Evolutionary conservation across 2,888 invertebrate species (phyloP), one percentile per base, ranked within the genome.

Genomic region (Blera fallax): DNA sequence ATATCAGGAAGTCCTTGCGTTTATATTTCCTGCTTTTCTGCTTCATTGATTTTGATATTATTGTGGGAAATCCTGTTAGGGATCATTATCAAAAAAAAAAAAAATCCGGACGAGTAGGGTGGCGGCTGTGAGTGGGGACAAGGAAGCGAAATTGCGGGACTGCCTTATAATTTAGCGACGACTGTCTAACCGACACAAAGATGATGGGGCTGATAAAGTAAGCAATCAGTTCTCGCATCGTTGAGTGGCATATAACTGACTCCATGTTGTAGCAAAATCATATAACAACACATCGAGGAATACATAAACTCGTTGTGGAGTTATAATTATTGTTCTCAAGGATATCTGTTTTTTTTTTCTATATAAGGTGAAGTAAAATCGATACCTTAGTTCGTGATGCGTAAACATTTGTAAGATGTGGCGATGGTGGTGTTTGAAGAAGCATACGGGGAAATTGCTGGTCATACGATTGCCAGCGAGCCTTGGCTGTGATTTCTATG

Each of bases 1-100:
- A 67, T 65, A 78, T 83, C 83, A 73, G 83, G 78, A 78, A 78
- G 62, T 83, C 45, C 78, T 78, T 78, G 82, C 65, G 78, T 73
- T 83, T 83, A 72, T 83, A 72, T 83, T 78, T 83, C 82, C 83
- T 83, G 77, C 78, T 73, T 78, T 83, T 78, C 72, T 62, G 54
- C 78, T 78, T 83, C 78, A 83, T 78, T 60, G 72, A 54, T 29
- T 83, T 73, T 78, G 78, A 67, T 83, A 83, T 72, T 78, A 73
- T 73, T 83, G 83, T 62, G 52, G 78, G 67, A 67, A 83, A 78
- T 83, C 78, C 83, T 78, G 83, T 83, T 73, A 67, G 60, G 65
- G 60, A 78, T 60, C 60, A 72, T 78, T 78, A 83, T 79, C 83
- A 78, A 83, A 67, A 40, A 40, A 29, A 29, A 29, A 29, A 29